Evolutionary conservation across 2,113 vertebrate species (phyloP).

Genomic region (Gracilinanus agilis): DNA sequence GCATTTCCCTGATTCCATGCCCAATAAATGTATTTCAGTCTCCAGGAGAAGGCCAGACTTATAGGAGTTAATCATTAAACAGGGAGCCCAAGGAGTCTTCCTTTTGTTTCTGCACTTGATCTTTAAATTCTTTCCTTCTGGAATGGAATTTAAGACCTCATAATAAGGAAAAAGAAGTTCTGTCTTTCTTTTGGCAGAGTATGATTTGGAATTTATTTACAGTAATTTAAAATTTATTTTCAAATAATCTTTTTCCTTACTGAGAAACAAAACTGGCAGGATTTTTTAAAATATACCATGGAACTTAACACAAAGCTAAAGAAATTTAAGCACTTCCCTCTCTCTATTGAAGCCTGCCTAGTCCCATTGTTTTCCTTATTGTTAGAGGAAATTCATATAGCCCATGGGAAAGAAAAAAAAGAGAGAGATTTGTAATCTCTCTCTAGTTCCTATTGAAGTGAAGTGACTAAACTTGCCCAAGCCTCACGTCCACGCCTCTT

Average conservation of each 20-base stretch:
- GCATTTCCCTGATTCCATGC: neutral
- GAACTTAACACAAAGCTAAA: conserved; percentile 18
- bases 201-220: neutral
- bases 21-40: neutral
- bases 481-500: conserved; percentile 78
- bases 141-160: neutral
- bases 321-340: conserved; percentile 76
- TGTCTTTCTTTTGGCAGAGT: conserved; percentile 29
- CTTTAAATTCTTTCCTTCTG: neutral
- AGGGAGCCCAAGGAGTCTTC: neutral
- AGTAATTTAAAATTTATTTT: conserved; percentile 37
- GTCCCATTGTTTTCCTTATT: conserved; percentile 60
- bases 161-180: neutral
- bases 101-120: neutral
- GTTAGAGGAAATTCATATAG: conserved; percentile 80
- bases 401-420: conserved; percentile 51
- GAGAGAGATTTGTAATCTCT: conserved; percentile 66
- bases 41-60: neutral
- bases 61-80: neutral
- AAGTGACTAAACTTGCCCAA: conserved; percentile 73
- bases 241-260: conserved; percentile 1
- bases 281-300: conserved; percentile 34
- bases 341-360: conserved; percentile 29
- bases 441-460: conserved; percentile 54
- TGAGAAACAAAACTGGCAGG: conserved; percentile 49